Percentiles rank a stretch among this genome's conserved stretches.
Evolutionary conservation across 2,888 invertebrate species (phyloP).

Genomic region (Drosophila cracens): DNA sequence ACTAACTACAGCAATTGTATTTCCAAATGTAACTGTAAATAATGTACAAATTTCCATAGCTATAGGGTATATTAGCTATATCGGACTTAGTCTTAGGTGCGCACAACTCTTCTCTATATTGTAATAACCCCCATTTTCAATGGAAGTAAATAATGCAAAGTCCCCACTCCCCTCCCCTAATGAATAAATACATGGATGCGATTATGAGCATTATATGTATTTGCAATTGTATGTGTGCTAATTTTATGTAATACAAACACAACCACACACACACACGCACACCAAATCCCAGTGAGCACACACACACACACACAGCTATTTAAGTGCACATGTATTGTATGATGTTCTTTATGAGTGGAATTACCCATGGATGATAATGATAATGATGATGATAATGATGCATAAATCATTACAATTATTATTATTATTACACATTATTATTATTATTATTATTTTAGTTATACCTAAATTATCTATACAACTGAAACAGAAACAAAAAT

Average conservation of each 20-base stretch:
- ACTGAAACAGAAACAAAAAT: constrained; percentile 59
- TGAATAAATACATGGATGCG: constrained; percentile 20
- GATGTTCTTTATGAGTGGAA: constrained; percentile 48
- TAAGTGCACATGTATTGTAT: constrained; percentile 63
- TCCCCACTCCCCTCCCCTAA: not conserved
- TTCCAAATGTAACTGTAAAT: constrained; percentile 80
- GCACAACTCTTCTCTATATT: constrained; percentile 49
- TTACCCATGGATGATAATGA: constrained; percentile 24
- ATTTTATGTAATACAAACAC: constrained; percentile 58
- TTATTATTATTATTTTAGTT: constrained; percentile 56
- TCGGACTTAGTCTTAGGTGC: constrained; percentile 37
- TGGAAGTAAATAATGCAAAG: constrained; percentile 58
- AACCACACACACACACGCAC: constrained; percentile 31
- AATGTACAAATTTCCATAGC: constrained; percentile 82
- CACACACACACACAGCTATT: constrained; percentile 45
- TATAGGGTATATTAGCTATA: constrained; percentile 56
- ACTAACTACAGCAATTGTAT: constrained; percentile 64
- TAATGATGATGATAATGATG: constrained; percentile 27
- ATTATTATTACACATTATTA: constrained; percentile 28
- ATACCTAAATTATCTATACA: constrained; percentile 63
- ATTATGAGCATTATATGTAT: constrained; percentile 35
- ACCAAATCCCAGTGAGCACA: constrained; percentile 44
- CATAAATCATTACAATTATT: constrained; percentile 35
- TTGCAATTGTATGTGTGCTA: constrained; percentile 48
- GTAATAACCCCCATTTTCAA: constrained; percentile 50